A percentile compares a stretch with the other conserved stretches of the same genome.
These are phyloP conservation scores for Gorsachius goisagi DNA, from an alignment of 2,113 vertebrate species.

Conservation along the genomic window DNA sequence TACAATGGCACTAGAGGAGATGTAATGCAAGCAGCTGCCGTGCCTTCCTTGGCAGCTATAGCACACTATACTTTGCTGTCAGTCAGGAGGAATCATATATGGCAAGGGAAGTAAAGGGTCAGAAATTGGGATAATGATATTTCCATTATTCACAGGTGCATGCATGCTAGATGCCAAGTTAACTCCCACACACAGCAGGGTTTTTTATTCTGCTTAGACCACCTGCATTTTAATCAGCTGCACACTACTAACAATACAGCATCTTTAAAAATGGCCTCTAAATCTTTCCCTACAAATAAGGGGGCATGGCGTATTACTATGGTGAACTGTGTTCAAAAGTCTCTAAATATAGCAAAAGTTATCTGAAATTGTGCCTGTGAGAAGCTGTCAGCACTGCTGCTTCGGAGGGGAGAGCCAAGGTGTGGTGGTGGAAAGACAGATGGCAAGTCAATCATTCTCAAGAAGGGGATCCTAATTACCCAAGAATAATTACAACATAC, in stretches of 20 bases:
- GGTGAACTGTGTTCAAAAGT: not conserved
- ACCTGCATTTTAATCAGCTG: not conserved
- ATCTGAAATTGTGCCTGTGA: not conserved
- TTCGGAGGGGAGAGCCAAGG: not conserved
- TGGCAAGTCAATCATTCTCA: slow-evolving; percentile 15
- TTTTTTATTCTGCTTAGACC: not conserved
- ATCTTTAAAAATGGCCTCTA: not conserved
- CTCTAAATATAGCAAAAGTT: not conserved
- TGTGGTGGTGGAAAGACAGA: not conserved
- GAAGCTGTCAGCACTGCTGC: not conserved
- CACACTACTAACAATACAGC: not conserved
- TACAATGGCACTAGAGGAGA: not conserved
- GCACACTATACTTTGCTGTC: not conserved
- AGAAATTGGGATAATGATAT: not conserved
- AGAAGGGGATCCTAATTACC: not conserved
- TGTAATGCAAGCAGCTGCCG: not conserved
- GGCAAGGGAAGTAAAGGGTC: not conserved
- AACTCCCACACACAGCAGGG: not conserved
- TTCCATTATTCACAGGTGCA: not conserved
- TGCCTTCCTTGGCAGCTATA: not conserved
- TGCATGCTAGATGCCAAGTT: not conserved
- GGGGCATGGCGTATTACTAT: not conserved
- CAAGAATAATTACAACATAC: not conserved
- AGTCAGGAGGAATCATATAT: not conserved
- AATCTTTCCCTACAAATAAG: not conserved